Conservation (phyloP, 1,140 invertebrate genomes). For the Neotoxoptera formosana region DNA sequence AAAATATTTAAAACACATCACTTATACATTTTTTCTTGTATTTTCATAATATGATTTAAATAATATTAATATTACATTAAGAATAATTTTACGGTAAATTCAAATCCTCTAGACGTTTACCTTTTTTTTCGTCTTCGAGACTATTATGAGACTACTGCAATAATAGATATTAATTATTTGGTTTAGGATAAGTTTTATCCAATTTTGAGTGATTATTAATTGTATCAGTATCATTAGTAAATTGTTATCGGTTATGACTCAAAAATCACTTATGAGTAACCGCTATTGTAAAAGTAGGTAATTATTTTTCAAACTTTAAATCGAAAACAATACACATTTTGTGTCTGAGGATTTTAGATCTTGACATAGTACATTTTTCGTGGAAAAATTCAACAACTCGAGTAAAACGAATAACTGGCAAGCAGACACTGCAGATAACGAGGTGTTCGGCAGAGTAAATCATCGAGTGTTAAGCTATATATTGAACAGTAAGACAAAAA, state of each 20-base stretch:
- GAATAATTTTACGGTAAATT: too few species aligned
- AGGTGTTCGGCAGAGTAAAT: not conserved
- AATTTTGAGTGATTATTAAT: not conserved
- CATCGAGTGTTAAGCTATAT: not conserved
- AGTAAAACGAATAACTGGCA: not conserved
- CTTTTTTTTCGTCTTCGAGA: too few species aligned
- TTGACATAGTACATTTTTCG: not conserved
- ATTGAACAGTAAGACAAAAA: not conserved
- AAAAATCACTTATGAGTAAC: too few species aligned
- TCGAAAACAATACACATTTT: not conserved
- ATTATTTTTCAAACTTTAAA: not conserved
- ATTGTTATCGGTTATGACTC: too few species aligned
- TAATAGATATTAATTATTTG: too few species aligned
- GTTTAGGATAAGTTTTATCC: not conserved
- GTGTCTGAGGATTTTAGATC: not conserved
- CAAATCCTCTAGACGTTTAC: too few species aligned
- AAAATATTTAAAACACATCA: too few species aligned
- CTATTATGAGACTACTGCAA: too few species aligned
- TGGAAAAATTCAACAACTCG: not conserved
- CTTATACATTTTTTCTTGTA: too few species aligned
- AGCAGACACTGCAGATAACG: not conserved
- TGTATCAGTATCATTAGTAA: too few species aligned
- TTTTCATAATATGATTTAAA: too few species aligned
- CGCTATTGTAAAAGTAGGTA: not conserved
- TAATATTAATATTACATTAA: too few species aligned